Percentiles rank a stretch among this genome's conserved stretches.
These are phyloP conservation scores for Gorsachius magnificus DNA, from an alignment of 2,797 vertebrate species.

Conservation along the genomic window DNA sequence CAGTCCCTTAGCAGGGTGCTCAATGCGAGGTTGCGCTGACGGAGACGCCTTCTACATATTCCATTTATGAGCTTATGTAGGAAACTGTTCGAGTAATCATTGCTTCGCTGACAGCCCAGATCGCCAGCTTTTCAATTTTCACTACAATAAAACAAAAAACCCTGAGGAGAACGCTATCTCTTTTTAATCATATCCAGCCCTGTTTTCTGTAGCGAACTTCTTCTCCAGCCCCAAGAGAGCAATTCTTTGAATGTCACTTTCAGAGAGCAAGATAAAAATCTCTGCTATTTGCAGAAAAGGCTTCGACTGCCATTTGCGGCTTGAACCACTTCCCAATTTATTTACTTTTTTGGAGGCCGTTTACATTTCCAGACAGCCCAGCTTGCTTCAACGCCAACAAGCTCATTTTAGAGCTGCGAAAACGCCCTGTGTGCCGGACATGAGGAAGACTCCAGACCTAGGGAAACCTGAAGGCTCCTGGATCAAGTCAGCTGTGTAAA, in stretches of 20 bases:
- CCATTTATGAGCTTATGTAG: background rate
- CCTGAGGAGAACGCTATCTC: background rate
- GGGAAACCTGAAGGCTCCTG: background rate
- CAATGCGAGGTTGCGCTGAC: background rate
- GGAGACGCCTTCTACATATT: background rate
- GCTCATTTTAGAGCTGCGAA: background rate
- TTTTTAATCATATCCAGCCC: constrained; percentile 28
- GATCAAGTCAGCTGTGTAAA: background rate
- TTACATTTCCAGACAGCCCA: background rate
- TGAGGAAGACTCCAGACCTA: accelerated
- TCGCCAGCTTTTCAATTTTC: background rate
- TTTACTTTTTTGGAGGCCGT: background rate
- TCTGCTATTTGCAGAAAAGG: background rate
- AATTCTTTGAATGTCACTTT: constrained; percentile 24
- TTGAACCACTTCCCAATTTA: constrained; percentile 3
- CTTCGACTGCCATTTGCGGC: background rate
- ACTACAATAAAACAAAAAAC: background rate
- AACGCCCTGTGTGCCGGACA: background rate
- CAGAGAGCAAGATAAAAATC: background rate
- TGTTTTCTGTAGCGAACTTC: background rate
- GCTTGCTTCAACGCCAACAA: background rate
- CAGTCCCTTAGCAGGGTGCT: background rate
- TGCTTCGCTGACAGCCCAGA: background rate
- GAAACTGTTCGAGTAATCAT: background rate
- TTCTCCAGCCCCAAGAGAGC: background rate